A percentile compares a stretch with the other conserved stretches of the same genome.
Conservation (phyloP, 2,797 vertebrate species). For the Astyanax mexicanus region DNA sequence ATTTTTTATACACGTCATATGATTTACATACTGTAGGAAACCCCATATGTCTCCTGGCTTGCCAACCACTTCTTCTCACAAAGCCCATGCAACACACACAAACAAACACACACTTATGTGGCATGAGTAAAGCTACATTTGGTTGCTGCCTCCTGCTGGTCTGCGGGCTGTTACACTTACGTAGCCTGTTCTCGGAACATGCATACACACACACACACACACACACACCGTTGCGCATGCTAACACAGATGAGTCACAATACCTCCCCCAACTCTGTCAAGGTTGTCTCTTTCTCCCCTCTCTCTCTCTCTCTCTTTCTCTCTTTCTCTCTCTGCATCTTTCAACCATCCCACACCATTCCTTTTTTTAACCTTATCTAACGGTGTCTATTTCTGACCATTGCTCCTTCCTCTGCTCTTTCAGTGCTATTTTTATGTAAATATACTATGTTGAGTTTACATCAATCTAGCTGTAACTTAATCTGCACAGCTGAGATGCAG, state of each 20-base stretch:
- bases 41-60: neutral
- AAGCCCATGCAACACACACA: neutral
- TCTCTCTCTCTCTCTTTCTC: conserved; percentile 8
- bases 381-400: neutral
- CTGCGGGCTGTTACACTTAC: conserved; percentile 16
- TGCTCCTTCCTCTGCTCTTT: neutral
- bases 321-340: neutral
- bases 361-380: neutral
- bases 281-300: conserved; percentile 3
- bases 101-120: neutral
- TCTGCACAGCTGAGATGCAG: too few species aligned
- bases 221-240: neutral
- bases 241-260: conserved; percentile 41
- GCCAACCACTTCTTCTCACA: neutral
- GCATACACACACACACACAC: conserved; percentile 2
- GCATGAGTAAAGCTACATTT: neutral
- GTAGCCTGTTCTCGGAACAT: neutral
- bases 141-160: conserved; percentile 20
- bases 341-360: conserved; percentile 18
- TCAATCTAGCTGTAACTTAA: neutral
- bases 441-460: neutral
- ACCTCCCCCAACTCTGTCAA: conserved; percentile 9
- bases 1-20: neutral
- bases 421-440: neutral
- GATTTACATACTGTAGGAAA: neutral